Evolutionary conservation across 2,888 invertebrate genomes (phyloP).

Genomic region (Anaspis maculata): DNA sequence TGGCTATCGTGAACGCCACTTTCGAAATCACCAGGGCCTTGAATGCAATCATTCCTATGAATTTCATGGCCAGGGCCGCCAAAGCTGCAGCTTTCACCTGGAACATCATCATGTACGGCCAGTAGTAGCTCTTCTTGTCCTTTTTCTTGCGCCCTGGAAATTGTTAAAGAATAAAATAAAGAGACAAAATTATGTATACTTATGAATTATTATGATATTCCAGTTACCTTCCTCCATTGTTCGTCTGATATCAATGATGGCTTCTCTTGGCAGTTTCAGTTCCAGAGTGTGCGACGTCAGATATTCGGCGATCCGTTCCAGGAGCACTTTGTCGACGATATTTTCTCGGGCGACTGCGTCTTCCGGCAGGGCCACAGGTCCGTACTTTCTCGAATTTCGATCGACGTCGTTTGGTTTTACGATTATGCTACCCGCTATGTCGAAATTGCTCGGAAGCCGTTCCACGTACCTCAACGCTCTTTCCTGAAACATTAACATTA

Average conservation of each 20-base stretch:
- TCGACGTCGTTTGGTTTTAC: constrained; percentile 42
- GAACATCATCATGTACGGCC: constrained; percentile 63
- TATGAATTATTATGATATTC: not conserved
- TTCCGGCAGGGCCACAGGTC: constrained; percentile 52
- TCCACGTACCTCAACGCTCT: constrained; percentile 63
- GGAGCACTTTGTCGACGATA: constrained; percentile 61
- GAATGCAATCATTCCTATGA: constrained; percentile 70
- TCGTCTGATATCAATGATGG: not conserved
- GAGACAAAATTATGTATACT: too few relatives aligned
- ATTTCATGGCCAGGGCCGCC: constrained; percentile 68
- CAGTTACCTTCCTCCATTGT: constrained; percentile 70
- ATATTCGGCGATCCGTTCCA: constrained; percentile 67
- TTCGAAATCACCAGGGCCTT: constrained; percentile 80
- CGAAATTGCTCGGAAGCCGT: constrained; percentile 49
- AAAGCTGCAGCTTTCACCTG: constrained; percentile 73
- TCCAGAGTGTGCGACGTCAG: constrained; percentile 72
- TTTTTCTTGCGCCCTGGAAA: constrained; percentile 69
- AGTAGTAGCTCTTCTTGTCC: too few relatives aligned
- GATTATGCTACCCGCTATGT: constrained; percentile 57
- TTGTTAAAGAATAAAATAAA: not conserved
- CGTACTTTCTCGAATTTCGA: constrained; percentile 26
- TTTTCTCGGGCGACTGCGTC: constrained; percentile 65
- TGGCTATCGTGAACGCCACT: constrained; percentile 69
- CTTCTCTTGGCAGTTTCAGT: constrained; percentile 65
- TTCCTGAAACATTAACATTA: constrained; percentile 49